Percentiles rank a stretch among this genome's conserved stretches.
phyloP scores from a whole-genome alignment of 2,888 invertebrate species.

The Polymixis flavicincta region DNA sequence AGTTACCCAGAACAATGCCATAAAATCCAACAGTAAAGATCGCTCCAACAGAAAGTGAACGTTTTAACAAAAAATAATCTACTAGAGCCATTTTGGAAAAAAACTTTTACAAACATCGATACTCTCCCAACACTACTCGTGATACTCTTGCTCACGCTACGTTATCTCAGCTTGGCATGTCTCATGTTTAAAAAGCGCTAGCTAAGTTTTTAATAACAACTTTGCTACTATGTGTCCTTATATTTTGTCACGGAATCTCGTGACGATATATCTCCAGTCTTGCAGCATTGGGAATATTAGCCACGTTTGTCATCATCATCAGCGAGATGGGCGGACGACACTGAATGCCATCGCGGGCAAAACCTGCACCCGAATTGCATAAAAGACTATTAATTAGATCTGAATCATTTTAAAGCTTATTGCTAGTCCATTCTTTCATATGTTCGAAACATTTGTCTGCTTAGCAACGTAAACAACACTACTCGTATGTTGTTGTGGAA shows the following conservation, averaged over 20 bases:
- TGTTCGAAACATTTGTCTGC: too few relatives aligned
- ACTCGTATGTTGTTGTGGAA: too few relatives aligned
- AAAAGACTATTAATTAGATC: too few relatives aligned
- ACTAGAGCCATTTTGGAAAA: not conserved
- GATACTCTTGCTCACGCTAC: conserved; percentile 43
- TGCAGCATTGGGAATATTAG: not conserved
- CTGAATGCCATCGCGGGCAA: too few relatives aligned
- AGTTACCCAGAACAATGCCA: too few relatives aligned
- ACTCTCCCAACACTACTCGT: conserved; percentile 38
- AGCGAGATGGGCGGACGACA: too few relatives aligned
- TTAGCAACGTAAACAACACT: too few relatives aligned
- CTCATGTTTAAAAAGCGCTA: conserved; percentile 60
- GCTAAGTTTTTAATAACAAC: conserved; percentile 59
- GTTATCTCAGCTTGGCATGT: conserved; percentile 56
- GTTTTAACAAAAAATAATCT: not conserved
- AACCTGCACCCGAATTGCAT: too few relatives aligned
- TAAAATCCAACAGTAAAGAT: not conserved
- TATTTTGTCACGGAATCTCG: conserved; percentile 52
- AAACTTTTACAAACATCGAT: conserved; percentile 33
- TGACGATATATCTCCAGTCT: not conserved
- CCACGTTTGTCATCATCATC: not conserved
- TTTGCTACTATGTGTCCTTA: conserved; percentile 36
- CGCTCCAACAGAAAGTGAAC: accelerated
- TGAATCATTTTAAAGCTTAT: too few relatives aligned
- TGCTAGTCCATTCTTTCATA: too few relatives aligned